Evolutionary conservation across 2,797 vertebrate genomes (phyloP), one percentile per base, ranked within the genome.

Genomic region (Myiotriccus ornatus): DNA sequence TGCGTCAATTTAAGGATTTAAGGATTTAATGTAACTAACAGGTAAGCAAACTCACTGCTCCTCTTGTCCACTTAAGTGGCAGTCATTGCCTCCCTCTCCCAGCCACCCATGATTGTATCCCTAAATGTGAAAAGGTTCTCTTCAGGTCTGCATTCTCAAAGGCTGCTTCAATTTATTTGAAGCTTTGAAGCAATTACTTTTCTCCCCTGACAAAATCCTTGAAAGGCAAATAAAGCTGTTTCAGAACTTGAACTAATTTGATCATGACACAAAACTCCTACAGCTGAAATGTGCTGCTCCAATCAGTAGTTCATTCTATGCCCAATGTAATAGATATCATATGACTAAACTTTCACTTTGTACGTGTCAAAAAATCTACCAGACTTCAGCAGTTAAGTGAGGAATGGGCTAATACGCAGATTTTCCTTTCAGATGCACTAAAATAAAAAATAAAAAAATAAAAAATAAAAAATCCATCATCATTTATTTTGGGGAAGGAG

Each of bases 11-110:
- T 76, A 44, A 90, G 43, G 50, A 50, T 56, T 67, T 44, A 53
- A 57, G 47, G 49, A 49, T 55, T 80, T 60, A 80, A n/a, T 71
- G 27, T 59, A 91, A 88, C 55, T 65, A 75, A 60, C 28, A 80
- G 41, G 63, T 74, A 70, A 60, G 68, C 32, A 73, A 73, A 64
- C 34, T 68, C 71, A 52, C 30, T 70, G 52, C 47, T 60, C 41
- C 41, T 44, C 69, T 49, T 44, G 44, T 49, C 73, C 50, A 62
- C 13, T 5, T 10, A 10, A 63, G 41, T 16, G 39, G 46, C 34
- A 64, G 41, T 25, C 1, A 2, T 16, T 50, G 19, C 65, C 43
- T 56, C 55, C 44, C 37, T 24, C 24, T 56, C 35, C 39, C 56
- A 37, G 21, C 14, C 73, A 53, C 46, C 46, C 46, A 47, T 1